Conservation (phyloP, 2,888 invertebrate genomes). For the Lasioglossum malachurum region DNA sequence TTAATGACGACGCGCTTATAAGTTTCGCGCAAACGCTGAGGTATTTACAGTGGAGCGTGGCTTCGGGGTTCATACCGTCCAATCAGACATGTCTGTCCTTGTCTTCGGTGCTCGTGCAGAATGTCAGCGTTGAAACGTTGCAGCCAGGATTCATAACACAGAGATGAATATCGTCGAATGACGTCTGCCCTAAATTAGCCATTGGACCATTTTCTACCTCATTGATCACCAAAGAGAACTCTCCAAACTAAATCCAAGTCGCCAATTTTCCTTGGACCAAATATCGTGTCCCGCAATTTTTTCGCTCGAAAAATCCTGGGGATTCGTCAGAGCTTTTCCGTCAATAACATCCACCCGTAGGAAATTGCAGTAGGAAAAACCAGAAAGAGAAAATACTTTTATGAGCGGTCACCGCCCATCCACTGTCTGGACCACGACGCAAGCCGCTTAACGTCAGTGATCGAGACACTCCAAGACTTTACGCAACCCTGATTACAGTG, state of each 20-base stretch:
- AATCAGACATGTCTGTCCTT: neutral
- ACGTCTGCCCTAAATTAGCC: neutral
- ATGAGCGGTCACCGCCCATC: neutral
- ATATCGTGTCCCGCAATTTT: neutral
- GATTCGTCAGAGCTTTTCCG: neutral
- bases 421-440: neutral
- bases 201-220: neutral
- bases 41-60: neutral
- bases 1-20: neutral
- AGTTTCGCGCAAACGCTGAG: neutral
- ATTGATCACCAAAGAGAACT: neutral
- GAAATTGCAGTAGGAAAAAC: neutral
- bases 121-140: neutral
- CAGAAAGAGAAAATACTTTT: neutral
- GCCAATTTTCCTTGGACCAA: neutral
- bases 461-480: neutral
- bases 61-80: neutral
- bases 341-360: neutral
- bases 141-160: neutral
- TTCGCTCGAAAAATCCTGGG: neutral
- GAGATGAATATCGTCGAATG: neutral
- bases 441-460: conserved; percentile 1
- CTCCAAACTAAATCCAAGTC: neutral
- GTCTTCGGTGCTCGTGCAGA: neutral
- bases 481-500: neutral